phyloP scores from a whole-genome alignment of 2,797 vertebrate genomes.

The Hoplostethus atlanticus region DNA sequence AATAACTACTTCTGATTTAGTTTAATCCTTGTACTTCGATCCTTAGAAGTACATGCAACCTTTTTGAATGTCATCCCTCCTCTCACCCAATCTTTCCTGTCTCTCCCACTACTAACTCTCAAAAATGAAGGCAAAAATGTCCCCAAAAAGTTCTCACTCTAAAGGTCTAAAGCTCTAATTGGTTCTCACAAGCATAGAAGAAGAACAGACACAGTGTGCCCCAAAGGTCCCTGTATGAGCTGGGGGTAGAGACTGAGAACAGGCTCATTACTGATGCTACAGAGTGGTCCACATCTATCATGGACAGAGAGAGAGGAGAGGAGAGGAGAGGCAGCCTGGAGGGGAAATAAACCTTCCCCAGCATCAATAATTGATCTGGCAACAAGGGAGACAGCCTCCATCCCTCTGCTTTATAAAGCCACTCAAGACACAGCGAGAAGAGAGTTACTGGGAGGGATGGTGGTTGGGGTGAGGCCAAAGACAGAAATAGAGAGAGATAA shows the following conservation, averaged over 20 bases:
- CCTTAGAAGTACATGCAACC: too few relatives aligned
- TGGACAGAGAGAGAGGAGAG: neutral
- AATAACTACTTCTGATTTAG: neutral
- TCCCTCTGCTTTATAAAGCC: neutral
- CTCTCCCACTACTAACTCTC: too few relatives aligned
- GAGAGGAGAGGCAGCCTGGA: neutral
- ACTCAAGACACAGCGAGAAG: neutral
- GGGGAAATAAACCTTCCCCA: neutral
- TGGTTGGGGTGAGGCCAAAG: slow-evolving; percentile 15
- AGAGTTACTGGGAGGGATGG: neutral
- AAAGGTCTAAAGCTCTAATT: too few relatives aligned
- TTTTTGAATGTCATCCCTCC: too few relatives aligned
- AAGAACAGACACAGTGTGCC: neutral
- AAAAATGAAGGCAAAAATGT: too few relatives aligned
- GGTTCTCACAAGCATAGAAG: too few relatives aligned
- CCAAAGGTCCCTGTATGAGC: neutral
- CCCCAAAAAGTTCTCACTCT: too few relatives aligned
- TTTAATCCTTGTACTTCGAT: neutral
- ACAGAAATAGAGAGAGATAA: slow-evolving; percentile 31
- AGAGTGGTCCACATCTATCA: neutral
- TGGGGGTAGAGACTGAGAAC: neutral
- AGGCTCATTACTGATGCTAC: neutral
- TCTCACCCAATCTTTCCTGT: too few relatives aligned
- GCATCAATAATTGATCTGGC: slow-evolving; percentile 6
- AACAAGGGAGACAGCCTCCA: slow-evolving; percentile 6